Evolutionary conservation across 2,797 vertebrate species (phyloP), one percentile per base, ranked within the genome.

Genomic region (Centropyge bicolor): DNA sequence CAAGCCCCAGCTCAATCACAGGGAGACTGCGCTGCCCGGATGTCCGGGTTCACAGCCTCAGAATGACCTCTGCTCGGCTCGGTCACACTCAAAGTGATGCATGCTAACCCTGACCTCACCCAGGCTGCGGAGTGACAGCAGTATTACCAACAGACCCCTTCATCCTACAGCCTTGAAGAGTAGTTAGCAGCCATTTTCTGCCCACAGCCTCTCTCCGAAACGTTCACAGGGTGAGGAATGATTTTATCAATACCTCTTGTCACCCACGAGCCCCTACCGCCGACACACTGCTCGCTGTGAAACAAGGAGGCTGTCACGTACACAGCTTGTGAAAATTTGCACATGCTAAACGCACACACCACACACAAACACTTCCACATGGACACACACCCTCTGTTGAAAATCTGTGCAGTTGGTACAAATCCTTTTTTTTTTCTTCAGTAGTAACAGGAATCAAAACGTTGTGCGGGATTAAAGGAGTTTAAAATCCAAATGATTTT

Each of bases 141-240:
- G 69, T 57, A 78, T 86, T 70, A 83, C 36, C 2, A 48, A 77
- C 68, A 27, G 66, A 84, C 62, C 56, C 71, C 54, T 70, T 73
- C 71, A 83, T 74, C 59, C 61, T 60, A 68, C 64, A 86, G 78
- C 85, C 86, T 87, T 81, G 76, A 89, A 78, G 62, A 86, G 74
- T 76, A 87, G 88, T 90, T 86, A 90, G 81, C 74, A 55, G 71
- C 65, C 75, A 88, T 93, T 90, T 93, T 81, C 84, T 83, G 73
- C 83, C 73, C 78, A 85, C 76, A 62, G 82, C 75, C 85, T 67
- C 91, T 61, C 87, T 86, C 60, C 8, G 35, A 88, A 81, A 85
- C 56, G 67, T 78, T 83, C 51, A 55, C 71, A 70, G 79, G 75
- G 48, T 88, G 84, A 89, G 75, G 76, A 81, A 81, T 88, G 74